Conservation (phyloP, 1,140 invertebrate species). For the Zaprionus davidi region DNA sequence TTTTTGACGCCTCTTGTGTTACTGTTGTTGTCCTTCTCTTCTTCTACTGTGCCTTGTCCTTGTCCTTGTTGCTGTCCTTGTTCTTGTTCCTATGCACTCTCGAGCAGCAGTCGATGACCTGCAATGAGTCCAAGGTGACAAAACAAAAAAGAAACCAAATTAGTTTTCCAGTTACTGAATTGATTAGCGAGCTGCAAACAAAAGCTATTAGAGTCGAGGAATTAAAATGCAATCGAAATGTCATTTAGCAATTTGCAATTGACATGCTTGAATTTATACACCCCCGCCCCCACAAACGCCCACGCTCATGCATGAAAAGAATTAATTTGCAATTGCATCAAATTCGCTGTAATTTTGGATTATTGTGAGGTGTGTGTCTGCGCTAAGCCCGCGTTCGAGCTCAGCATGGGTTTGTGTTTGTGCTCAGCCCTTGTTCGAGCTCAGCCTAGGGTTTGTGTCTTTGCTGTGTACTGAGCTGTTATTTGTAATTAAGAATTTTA, state of each 20-base stretch:
- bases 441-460: not conserved
- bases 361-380: not conserved
- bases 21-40: not conserved
- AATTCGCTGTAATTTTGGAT: not conserved
- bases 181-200: not conserved
- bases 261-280: not conserved
- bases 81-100: slow-evolving; percentile 1
- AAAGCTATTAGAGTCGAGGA: no score
- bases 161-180: not conserved
- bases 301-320: not conserved
- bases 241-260: not conserved
- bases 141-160: not conserved
- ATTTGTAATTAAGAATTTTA: not conserved
- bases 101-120: slow-evolving; percentile 18
- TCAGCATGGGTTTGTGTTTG: not conserved
- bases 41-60: not conserved
- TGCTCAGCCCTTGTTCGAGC: not conserved
- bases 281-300: no score
- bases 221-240: slow-evolving; percentile 5
- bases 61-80: slow-evolving; percentile 5
- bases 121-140: slow-evolving; percentile 16
- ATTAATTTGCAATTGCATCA: not conserved
- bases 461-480: not conserved
- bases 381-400: not conserved
- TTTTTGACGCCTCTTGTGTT: not conserved